These are phyloP conservation scores for Pseudorasbora parva DNA, from an alignment of 2,113 vertebrate species.

Conservation along the genomic window DNA sequence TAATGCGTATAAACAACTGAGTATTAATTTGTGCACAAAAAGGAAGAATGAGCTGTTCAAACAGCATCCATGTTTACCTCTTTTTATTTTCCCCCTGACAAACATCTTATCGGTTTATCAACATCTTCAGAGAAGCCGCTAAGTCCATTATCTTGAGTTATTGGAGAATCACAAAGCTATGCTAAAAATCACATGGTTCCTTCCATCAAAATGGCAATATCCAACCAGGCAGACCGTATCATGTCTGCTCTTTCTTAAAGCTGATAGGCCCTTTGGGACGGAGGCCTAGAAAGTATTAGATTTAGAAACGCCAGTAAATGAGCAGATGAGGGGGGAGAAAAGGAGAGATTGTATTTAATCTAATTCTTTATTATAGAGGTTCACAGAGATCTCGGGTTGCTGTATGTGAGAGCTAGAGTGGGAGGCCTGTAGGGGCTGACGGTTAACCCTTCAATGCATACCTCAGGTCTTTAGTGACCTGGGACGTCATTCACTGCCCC, in stretches of 20 bases:
- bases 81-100: not conserved
- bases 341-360: constrained; percentile 53
- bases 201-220: constrained; percentile 30
- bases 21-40: not conserved
- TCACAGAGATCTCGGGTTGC: constrained; percentile 72
- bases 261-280: constrained; percentile 30
- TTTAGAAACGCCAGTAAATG: constrained; percentile 28
- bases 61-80: not conserved
- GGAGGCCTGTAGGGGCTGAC: constrained; percentile 11
- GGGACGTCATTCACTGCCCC: too few species aligned
- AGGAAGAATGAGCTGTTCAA: not conserved
- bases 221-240: not conserved
- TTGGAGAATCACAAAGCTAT: not conserved
- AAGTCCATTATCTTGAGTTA: constrained; percentile 19
- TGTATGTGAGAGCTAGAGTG: constrained; percentile 43
- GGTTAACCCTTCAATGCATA: not conserved
- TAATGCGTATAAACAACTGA: too few species aligned
- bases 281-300: constrained; percentile 43
- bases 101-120: not conserved
- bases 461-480: too few species aligned
- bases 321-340: not conserved
- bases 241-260: constrained; percentile 25
- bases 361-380: constrained; percentile 63
- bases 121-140: not conserved
- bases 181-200: not conserved